Base-by-base conservation (phyloP, 2,113 vertebrate species). In the Apus apus region DNA sequence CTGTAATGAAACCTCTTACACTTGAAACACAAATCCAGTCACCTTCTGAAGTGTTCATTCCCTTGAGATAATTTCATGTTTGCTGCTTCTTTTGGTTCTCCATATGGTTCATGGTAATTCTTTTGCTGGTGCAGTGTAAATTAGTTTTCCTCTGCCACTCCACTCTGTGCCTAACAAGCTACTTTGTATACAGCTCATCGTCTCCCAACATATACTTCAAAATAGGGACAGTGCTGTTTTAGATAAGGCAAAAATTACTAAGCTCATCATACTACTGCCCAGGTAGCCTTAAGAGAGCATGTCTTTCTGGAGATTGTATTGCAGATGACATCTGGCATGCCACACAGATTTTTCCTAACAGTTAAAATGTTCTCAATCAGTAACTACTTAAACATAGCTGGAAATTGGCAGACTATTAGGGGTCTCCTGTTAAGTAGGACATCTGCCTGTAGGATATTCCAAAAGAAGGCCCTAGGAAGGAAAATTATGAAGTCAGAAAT, bases 401-500 rank as follows among this genome's bases (percentile, higher is more conserved):
- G 66, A 95, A 96, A 80, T 16, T 77, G 73, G 78, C 90, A 93
- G 75, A 92, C 61, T 74, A 29, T n/a, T 36, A 70, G 94, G 82
- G 68, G 56, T 90, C 23, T 94, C 60, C 71, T 93, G 72, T 83
- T 94, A 91, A 85, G 68, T 8, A 84, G 40, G 74, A 84, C 68
- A 93, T 85, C 87, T 94, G 79, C 74, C 48, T 76, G 71, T 48
- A 78, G 86, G 58, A 38, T 74, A 85, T 73, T 97, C 73, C 46
- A 70, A 64, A 89, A 76, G 50, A 90, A 91, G 76, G 85, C 87
- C 78, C 90, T 76, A 77, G 75, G 89, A 96, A 93, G 83, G 78
- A 96, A 95, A 94, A 96, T 88, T 34, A 61, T 25, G 56, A 79
- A 77, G 90, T 74, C 71, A 89, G 34, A 85, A 94, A 64, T 34